Percentiles rank a stretch among this genome's conserved stretches.
phyloP scores from a whole-genome alignment of 2,797 vertebrate species.

The Crocidura indochinensis region DNA sequence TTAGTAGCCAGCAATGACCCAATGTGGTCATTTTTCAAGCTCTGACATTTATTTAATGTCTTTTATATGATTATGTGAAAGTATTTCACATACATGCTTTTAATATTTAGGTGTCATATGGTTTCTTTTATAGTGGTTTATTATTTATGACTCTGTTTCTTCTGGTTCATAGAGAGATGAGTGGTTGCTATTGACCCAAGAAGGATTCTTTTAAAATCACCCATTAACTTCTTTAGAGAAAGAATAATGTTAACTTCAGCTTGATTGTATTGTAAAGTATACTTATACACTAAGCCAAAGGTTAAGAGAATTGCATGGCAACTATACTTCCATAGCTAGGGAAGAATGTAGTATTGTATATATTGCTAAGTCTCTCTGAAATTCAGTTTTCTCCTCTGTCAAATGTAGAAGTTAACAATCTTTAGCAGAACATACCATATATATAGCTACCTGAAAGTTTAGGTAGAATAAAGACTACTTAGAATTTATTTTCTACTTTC shows the following conservation, averaged over 20 bases:
- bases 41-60: conserved; percentile 75
- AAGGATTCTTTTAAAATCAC: conserved; percentile 72
- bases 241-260: conserved; percentile 40
- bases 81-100: conserved; percentile 69
- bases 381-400: conserved; percentile 18
- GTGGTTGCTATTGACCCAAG: conserved; percentile 63
- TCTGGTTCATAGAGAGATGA: conserved; percentile 69
- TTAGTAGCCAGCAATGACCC: conserved; percentile 63
- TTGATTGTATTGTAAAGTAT: neutral
- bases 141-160: conserved; percentile 81
- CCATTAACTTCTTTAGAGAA: conserved; percentile 68
- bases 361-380: neutral
- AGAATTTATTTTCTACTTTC: neutral
- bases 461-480: conserved; percentile 3
- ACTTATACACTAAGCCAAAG: neutral
- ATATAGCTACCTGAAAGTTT: neutral
- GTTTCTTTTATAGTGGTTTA: conserved; percentile 51
- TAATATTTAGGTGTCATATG: conserved; percentile 76
- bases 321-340: neutral
- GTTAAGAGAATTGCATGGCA: conserved; percentile 1
- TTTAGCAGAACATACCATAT: neutral
- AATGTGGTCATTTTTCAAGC: conserved; percentile 75
- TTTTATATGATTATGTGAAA: conserved; percentile 76
- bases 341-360: neutral
- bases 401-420: neutral